phyloP scores from a whole-genome alignment of 2,888 invertebrate genomes.

The Hirtodrosophila cameraria region DNA sequence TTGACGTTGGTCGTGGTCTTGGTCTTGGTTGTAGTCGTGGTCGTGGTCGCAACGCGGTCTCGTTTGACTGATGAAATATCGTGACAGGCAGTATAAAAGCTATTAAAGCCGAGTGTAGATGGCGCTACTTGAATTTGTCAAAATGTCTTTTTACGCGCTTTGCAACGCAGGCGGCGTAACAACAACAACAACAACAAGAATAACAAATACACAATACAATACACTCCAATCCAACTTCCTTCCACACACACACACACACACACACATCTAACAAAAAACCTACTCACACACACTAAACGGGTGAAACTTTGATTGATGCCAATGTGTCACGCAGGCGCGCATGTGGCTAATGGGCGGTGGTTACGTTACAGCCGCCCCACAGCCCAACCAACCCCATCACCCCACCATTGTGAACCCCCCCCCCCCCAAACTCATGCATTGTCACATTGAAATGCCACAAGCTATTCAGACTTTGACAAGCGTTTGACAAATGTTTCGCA shows the following conservation, averaged over 20 bases:
- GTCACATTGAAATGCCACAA: constrained; percentile 55
- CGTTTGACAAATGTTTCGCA: constrained; percentile 79
- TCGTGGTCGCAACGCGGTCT: constrained; percentile 31
- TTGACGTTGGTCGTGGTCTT: constrained; percentile 37
- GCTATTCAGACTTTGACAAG: constrained; percentile 74
- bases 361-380: constrained; percentile 28
- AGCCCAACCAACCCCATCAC: no score
- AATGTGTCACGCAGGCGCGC: constrained; percentile 83
- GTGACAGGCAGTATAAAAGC: constrained; percentile 81
- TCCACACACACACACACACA: constrained; percentile 13
- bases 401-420: constrained; percentile 1
- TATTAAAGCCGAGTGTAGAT: constrained; percentile 80
- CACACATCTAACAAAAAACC: constrained; percentile 7
- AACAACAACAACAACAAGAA: constrained; percentile 47
- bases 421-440: constrained; percentile 18
- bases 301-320: constrained; percentile 83
- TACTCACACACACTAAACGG: constrained; percentile 57
- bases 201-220: no score
- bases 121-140: constrained; percentile 83
- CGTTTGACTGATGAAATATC: constrained; percentile 81
- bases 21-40: constrained; percentile 42
- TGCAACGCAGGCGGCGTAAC: constrained; percentile 57
- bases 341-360: constrained; percentile 82
- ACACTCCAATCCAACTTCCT: constrained; percentile 3
- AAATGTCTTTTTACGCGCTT: constrained; percentile 78